These are phyloP conservation scores for Nebria brevicollis DNA, from an alignment of 2,888 invertebrate genomes.

Conservation along the genomic window DNA sequence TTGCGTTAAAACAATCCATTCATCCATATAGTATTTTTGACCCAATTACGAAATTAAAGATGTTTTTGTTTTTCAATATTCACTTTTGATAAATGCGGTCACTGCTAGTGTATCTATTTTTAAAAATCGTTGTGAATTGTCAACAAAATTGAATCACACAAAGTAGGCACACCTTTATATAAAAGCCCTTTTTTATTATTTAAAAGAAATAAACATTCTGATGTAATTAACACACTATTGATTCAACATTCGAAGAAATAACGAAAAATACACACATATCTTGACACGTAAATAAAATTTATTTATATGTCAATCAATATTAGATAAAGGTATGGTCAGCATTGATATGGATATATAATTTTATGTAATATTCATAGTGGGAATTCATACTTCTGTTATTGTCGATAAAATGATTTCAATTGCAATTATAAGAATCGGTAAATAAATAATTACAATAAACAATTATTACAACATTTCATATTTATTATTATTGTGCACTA, in stretches of 20 bases:
- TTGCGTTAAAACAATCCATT: neutral
- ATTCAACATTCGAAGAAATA: neutral
- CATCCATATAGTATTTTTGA: neutral
- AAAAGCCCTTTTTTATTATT: neutral
- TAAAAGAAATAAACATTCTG: neutral
- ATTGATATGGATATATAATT: neutral
- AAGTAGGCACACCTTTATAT: neutral
- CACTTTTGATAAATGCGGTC: neutral
- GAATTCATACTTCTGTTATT: neutral
- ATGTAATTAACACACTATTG: neutral
- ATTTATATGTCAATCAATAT: constrained; percentile 11
- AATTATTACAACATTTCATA: neutral
- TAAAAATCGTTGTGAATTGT: neutral
- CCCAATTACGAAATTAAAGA: neutral
- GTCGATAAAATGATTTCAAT: no score
- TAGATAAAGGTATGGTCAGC: neutral
- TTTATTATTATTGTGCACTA: neutral
- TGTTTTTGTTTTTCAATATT: neutral
- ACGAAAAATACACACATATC: neutral
- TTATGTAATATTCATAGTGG: neutral
- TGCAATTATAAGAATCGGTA: neutral
- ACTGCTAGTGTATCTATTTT: neutral
- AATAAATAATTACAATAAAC: neutral
- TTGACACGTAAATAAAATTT: neutral
- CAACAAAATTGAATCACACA: neutral